phyloP scores from a whole-genome alignment of 2,888 invertebrate species.

The Cyaniris semiargus region DNA sequence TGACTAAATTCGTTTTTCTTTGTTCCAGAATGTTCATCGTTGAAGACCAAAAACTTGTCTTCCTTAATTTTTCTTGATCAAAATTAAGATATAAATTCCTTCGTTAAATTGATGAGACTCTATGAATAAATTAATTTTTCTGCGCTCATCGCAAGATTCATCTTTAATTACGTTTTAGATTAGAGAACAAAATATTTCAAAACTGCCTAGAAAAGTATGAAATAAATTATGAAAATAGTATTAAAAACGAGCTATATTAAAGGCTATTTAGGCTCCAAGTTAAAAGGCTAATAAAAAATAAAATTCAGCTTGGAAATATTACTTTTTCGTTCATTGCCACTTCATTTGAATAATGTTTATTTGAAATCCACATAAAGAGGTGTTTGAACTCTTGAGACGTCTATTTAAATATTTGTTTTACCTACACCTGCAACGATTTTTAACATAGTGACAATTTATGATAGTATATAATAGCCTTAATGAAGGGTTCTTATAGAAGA shows the following conservation, averaged over 20 bases:
- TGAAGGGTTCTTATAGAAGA: no score
- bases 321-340: not conserved
- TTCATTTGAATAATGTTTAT: not conserved
- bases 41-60: not conserved
- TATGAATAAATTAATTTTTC: constrained; percentile 2
- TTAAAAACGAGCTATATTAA: not conserved
- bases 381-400: not conserved
- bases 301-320: not conserved
- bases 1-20: not conserved
- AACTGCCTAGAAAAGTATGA: not conserved
- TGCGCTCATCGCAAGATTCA: not conserved
- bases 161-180: constrained; percentile 1
- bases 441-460: no score
- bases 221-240: not conserved
- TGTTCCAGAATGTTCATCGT: not conserved
- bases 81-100: not conserved
- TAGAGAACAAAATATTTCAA: not conserved
- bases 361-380: not conserved
- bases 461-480: no score
- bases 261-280: not conserved
- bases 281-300: not conserved
- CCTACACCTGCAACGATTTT: not conserved
- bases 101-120: not conserved
- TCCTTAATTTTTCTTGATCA: not conserved
- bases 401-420: not conserved